These are phyloP conservation scores for Microtus pennsylvanicus DNA, from an alignment of 2,113 vertebrate species.

Conservation along the genomic window DNA sequence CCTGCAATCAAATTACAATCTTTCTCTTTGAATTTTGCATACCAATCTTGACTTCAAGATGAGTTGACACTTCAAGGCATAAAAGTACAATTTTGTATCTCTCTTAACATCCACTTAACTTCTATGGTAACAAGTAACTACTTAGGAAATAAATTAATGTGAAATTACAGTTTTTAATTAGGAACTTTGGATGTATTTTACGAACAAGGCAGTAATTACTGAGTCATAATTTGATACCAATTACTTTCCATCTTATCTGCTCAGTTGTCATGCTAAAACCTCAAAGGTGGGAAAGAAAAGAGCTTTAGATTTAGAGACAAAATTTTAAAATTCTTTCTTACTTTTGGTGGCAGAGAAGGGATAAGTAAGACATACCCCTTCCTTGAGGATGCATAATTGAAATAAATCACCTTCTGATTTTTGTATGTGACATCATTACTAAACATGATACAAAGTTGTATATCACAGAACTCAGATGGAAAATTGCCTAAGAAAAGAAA, in stretches of 20 bases:
- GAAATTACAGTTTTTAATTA: constrained; percentile 61
- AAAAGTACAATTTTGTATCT: constrained; percentile 74
- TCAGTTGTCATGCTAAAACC: neutral
- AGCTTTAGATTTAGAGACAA: neutral
- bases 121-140: constrained; percentile 71
- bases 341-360: no score
- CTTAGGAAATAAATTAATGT: constrained; percentile 77
- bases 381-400: neutral
- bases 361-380: neutral
- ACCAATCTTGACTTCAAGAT: constrained; percentile 74
- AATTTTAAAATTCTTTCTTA: neutral
- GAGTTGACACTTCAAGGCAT: constrained; percentile 75
- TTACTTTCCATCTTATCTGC: constrained; percentile 58
- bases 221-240: constrained; percentile 37
- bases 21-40: constrained; percentile 59
- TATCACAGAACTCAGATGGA: neutral
- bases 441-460: neutral
- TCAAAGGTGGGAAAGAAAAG: constrained; percentile 23
- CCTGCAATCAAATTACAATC: constrained; percentile 72
- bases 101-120: constrained; percentile 78
- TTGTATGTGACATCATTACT: constrained; percentile 2
- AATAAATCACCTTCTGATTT: constrained; percentile 8
- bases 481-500: constrained; percentile 45
- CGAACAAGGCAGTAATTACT: constrained; percentile 1
- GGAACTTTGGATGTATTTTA: constrained; percentile 49